Percentiles rank a stretch among this genome's conserved stretches.
These are phyloP conservation scores for Clunio marinus DNA, from an alignment of 2,888 invertebrate genomes.

Conservation along the genomic window DNA sequence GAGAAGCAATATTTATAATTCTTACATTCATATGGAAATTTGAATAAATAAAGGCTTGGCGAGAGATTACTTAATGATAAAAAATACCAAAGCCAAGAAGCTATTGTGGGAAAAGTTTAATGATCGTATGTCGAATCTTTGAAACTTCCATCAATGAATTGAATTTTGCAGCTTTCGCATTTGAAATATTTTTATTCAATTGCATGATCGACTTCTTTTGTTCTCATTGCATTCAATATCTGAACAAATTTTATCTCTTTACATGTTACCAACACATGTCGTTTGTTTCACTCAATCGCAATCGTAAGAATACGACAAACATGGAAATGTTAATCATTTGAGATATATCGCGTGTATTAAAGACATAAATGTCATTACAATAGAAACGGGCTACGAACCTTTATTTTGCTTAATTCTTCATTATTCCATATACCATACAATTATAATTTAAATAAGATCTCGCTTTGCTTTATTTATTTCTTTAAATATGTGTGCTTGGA, in stretches of 20 bases:
- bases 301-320: not conserved
- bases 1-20: slow-evolving; percentile 30
- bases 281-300: not conserved
- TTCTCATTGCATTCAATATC: not conserved
- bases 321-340: slow-evolving; percentile 17
- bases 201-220: not conserved
- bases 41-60: slow-evolving; percentile 35
- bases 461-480: not conserved
- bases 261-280: slow-evolving; percentile 19
- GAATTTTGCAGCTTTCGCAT: too few species aligned
- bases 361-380: slow-evolving; percentile 20
- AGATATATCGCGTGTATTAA: slow-evolving; percentile 12
- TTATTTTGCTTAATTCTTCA: slow-evolving; percentile 12
- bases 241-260: not conserved
- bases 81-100: too few species aligned
- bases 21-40: slow-evolving; percentile 28
- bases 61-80: not conserved
- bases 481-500: too few species aligned
- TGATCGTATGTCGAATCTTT: too few species aligned
- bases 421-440: slow-evolving; percentile 20
- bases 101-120: too few species aligned
- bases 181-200: too few species aligned
- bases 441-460: slow-evolving; percentile 8
- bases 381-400: slow-evolving; percentile 7
- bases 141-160: too few species aligned